phyloP scores from a whole-genome alignment of 1,140 invertebrate species.

The Chrysopa pallens region DNA sequence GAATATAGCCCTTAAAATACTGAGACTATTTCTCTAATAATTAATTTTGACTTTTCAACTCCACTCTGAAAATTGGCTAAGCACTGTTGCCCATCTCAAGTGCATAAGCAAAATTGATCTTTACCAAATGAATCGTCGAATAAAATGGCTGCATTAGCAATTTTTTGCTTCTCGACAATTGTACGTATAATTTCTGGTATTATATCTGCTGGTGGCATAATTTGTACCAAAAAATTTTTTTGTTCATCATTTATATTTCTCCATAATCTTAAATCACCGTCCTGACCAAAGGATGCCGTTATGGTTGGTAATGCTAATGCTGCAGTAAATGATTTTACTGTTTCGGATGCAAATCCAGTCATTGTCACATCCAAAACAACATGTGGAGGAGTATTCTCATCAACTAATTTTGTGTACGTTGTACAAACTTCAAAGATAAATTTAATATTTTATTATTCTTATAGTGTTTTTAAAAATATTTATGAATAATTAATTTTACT shows the following conservation, averaged over 20 bases:
- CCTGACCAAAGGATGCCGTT: constrained; percentile 64
- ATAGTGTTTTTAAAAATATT: not conserved
- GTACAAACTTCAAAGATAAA: constrained; percentile 37
- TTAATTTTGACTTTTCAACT: too few species aligned
- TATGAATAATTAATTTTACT: constrained; percentile 1
- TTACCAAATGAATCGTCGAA: constrained; percentile 73
- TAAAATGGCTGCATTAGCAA: constrained; percentile 77
- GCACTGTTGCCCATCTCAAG: too few species aligned
- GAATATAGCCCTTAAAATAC: too few species aligned
- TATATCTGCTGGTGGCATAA: constrained; percentile 68
- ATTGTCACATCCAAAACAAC: constrained; percentile 63
- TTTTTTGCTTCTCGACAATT: constrained; percentile 61
- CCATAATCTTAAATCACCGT: constrained; percentile 65
- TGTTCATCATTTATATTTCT: constrained; percentile 44
- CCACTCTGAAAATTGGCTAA: too few species aligned
- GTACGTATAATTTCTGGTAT: constrained; percentile 64
- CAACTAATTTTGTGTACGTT: constrained; percentile 41
- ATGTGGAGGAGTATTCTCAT: constrained; percentile 44
- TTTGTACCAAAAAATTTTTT: constrained; percentile 46
- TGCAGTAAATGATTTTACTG: constrained; percentile 62
- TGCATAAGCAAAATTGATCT: constrained; percentile 2
- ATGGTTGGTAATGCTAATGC: constrained; percentile 65
- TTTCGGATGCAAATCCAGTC: constrained; percentile 56
- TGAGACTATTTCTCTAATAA: too few species aligned
- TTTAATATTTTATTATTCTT: too few species aligned